These are phyloP conservation scores for Coracopsis vasa DNA, from an alignment of 2,113 vertebrate genomes.

Conservation along the genomic window DNA sequence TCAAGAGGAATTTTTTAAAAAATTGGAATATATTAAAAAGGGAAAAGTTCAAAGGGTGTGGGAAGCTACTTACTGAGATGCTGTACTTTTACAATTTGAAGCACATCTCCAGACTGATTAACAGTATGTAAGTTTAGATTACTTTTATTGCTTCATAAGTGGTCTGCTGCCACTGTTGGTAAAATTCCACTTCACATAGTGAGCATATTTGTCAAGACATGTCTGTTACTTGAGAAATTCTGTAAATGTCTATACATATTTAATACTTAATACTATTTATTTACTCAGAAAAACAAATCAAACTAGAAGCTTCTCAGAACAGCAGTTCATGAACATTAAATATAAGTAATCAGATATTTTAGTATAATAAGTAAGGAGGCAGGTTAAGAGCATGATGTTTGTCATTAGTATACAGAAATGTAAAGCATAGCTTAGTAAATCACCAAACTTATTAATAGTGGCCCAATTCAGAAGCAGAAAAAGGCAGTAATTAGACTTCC, in stretches of 20 bases:
- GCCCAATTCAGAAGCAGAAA: not conserved
- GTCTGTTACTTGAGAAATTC: conserved; percentile 3
- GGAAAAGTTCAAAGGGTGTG: not conserved
- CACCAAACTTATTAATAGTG: not conserved
- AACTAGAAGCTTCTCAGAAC: not conserved
- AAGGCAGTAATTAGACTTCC: not conserved
- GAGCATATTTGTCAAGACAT: not conserved
- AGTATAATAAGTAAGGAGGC: not conserved
- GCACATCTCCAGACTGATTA: not conserved
- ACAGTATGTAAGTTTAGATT: not conserved
- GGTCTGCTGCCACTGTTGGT: not conserved
- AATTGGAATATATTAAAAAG: not conserved
- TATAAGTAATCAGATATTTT: not conserved
- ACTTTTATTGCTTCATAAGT: not conserved
- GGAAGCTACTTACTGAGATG: not conserved
- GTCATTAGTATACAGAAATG: not conserved
- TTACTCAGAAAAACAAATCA: not conserved
- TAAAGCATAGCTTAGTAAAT: not conserved
- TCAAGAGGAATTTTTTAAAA: not conserved
- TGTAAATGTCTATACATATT: not conserved
- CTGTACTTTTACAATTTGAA: not conserved
- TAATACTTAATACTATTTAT: not conserved
- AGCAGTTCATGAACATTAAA: not conserved
- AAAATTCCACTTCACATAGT: not conserved
- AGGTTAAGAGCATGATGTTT: not conserved